Evolutionary conservation across 2,113 vertebrate species (phyloP), one percentile per base, ranked within the genome.

Genomic region (Ondatra zibethicus): DNA sequence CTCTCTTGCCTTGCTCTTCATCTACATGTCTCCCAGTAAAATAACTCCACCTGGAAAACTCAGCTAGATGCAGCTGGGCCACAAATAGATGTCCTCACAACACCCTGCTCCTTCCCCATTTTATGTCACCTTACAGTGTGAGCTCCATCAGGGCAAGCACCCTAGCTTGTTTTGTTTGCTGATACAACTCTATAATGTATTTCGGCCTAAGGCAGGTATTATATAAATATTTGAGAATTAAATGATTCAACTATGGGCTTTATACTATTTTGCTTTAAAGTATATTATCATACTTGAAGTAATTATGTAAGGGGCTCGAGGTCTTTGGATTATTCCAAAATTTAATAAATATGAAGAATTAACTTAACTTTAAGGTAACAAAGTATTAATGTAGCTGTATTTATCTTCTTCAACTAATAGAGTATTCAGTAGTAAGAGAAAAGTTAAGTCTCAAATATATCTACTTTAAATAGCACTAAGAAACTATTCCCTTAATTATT

Each of bases 311-410:
- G 27, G 36, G 73, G 61, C 16, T 42, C 58, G 45, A 93, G 31
- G 45, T 92, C 82, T 97, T 95, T 0, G 58, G 63, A 93, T 66
- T 86, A 95, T 72, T 97, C 6, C 36, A 95, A 95, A 94, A 89
- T 65, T 72, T 50, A 91, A 8, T 63, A 94, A 80, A n/a, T 55
- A 75, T 42, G 39, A 81, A 87, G 45, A 81, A 87, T 81, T 80
- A 72, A 68, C 50, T 94, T 78, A 91, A 70, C 19, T 88, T 72
- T 86, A 88, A 66, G 29, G 17, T 58, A 72, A 72, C 70, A 39
- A 73, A 39, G 10, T 4, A 9, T 92, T 16, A 61, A 31, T 47
- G 19, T 50, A 95, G 76, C 50, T 88, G 4, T 33, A 23, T 33
- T 17, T 84, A 87, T 65, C 58, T 94, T 55, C 36, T 42, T 95